Percentiles rank a stretch among this genome's conserved stretches.
phyloP scores from a whole-genome alignment of 2,113 vertebrate genomes.

The Amia ocellicauda region DNA sequence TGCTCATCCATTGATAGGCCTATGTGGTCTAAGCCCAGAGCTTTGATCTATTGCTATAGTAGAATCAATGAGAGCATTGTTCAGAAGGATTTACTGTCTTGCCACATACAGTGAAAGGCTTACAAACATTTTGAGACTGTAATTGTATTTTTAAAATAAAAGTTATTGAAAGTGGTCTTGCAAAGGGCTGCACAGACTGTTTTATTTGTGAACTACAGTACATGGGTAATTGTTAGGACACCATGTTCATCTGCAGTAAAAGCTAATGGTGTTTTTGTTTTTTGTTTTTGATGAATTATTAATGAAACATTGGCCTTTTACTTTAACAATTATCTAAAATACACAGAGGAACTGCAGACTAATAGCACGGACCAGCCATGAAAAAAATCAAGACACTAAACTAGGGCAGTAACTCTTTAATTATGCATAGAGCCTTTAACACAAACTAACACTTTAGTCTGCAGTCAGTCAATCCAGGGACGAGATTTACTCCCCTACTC shows the following conservation, averaged over 20 bases:
- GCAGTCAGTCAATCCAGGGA: too few relatives aligned
- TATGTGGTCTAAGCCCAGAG: background rate
- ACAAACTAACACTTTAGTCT: too few relatives aligned
- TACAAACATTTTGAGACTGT: too few relatives aligned
- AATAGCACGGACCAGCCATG: background rate
- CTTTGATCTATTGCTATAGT: background rate
- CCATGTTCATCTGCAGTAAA: too few relatives aligned
- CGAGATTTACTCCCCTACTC: too few relatives aligned
- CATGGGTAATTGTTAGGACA: too few relatives aligned
- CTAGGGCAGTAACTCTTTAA: background rate
- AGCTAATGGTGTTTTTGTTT: background rate
- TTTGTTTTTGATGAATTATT: background rate
- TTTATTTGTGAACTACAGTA: too few relatives aligned
- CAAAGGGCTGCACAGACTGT: too few relatives aligned
- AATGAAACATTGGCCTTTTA: constrained; percentile 1
- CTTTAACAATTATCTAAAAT: constrained; percentile 5
- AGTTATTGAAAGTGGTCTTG: too few relatives aligned
- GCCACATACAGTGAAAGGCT: too few relatives aligned
- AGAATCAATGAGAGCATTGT: background rate
- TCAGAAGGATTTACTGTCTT: background rate
- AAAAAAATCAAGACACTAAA: background rate
- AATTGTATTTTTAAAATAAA: too few relatives aligned
- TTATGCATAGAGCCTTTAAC: background rate
- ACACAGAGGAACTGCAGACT: background rate
- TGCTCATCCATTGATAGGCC: background rate